These are phyloP conservation scores for Sebastes dallii DNA, from an alignment of 2,797 vertebrate species.

Conservation along the genomic window DNA sequence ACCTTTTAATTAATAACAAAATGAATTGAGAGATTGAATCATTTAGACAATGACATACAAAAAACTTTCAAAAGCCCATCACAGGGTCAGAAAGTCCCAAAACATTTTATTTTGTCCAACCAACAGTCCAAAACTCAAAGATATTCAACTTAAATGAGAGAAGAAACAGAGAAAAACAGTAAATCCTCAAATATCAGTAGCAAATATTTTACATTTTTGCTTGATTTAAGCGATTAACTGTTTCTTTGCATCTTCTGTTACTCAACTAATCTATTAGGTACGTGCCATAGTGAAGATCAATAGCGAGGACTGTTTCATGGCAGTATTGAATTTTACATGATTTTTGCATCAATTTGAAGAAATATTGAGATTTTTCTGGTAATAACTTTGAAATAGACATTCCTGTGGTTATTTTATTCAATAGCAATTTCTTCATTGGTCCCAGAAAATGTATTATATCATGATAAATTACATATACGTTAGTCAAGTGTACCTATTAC, in stretches of 20 bases:
- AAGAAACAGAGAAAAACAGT: not conserved
- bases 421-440: not conserved
- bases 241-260: not conserved
- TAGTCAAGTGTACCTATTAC: not conserved
- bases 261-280: not conserved
- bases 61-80: not conserved
- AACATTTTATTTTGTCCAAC: not conserved
- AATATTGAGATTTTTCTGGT: not conserved
- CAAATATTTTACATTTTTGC: not conserved
- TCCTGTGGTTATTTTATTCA: not conserved
- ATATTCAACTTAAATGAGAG: not conserved
- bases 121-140: not conserved
- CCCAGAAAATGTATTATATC: not conserved
- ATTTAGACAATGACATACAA: not conserved
- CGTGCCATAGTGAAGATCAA: rapidly evolving
- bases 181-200: not conserved
- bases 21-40: not conserved
- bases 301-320: too few relatives aligned
- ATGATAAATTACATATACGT: not conserved
- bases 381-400: not conserved
- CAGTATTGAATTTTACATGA: not conserved
- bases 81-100: not conserved
- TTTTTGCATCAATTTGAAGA: not conserved
- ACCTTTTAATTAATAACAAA: not conserved
- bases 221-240: not conserved